Conservation (phyloP, 1,140 invertebrate genomes). For the Ceratoteleas bidentatus region DNA sequence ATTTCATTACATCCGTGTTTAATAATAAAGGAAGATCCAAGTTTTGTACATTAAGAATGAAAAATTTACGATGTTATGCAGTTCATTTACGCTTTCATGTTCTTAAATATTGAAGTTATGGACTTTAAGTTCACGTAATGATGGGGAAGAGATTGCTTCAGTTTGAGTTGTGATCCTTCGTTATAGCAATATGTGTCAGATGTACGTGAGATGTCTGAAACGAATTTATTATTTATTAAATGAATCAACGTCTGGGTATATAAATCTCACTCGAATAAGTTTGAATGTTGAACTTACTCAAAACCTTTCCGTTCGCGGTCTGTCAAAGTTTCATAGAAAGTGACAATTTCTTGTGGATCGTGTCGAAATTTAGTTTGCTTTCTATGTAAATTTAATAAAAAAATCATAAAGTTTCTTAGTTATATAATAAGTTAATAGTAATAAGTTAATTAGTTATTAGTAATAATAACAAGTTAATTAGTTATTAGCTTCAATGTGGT, state of each 20-base stretch:
- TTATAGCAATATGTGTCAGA: too few species aligned
- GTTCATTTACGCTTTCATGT: slow-evolving; percentile 41
- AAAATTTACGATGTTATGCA: slow-evolving; percentile 25
- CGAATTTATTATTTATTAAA: background rate
- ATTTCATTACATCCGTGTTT: slow-evolving; percentile 16
- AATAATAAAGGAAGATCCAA: slow-evolving; percentile 18
- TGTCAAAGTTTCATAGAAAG: background rate
- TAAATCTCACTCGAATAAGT: background rate
- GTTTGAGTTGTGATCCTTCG: background rate
- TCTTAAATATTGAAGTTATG: slow-evolving; percentile 35
- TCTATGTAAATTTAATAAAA: background rate
- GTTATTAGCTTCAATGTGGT: background rate
- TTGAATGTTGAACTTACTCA: background rate
- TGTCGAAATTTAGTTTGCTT: background rate
- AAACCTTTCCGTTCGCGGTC: background rate
- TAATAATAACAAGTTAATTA: too few species aligned
- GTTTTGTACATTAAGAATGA: slow-evolving; percentile 17
- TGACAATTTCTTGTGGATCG: background rate
- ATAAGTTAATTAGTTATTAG: background rate
- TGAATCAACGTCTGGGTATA: background rate
- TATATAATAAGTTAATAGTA: too few species aligned
- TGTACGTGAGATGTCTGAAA: too few species aligned
- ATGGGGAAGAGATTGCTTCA: background rate
- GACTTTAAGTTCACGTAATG: slow-evolving; percentile 23
- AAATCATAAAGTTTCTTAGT: background rate